Percentiles rank a stretch among this genome's conserved stretches.
Evolutionary conservation across 2,797 vertebrate genomes (phyloP).

Genomic region (Okamejei kenojei): DNA sequence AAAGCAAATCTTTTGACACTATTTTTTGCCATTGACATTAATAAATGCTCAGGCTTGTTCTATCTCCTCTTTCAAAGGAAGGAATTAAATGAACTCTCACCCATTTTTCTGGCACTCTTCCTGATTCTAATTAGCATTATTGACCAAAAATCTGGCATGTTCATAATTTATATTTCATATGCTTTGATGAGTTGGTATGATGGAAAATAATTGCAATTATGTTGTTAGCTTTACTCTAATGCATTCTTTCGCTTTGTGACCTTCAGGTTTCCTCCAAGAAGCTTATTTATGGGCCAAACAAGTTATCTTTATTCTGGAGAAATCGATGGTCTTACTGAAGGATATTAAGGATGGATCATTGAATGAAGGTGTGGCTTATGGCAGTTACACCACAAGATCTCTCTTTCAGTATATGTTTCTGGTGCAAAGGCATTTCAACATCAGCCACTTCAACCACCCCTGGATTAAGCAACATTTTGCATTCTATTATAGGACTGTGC

Average conservation of each 20-base stretch:
- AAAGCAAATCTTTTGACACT: too few relatives aligned
- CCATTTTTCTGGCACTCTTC: background rate
- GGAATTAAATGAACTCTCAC: background rate
- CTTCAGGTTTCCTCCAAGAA: conserved; percentile 87
- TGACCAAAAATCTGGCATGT: conserved; percentile 3
- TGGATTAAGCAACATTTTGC: conserved; percentile 96
- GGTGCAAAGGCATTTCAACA: conserved; percentile 86
- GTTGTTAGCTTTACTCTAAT: conserved; percentile 14
- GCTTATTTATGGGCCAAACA: conserved; percentile 95
- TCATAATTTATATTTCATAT: background rate
- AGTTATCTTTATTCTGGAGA: conserved; percentile 91
- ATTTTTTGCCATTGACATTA: background rate
- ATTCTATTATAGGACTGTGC: conserved; percentile 88
- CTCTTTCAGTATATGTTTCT: conserved; percentile 95
- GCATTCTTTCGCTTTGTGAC: conserved; percentile 41
- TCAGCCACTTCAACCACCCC: conserved; percentile 86
- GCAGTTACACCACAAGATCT: conserved; percentile 89
- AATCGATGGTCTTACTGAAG: conserved; percentile 83
- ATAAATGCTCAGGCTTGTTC: background rate
- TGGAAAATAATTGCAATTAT: too few relatives aligned
- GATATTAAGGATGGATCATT: conserved; percentile 89
- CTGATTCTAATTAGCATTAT: background rate
- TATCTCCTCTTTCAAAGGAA: background rate
- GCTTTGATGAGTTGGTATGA: too few relatives aligned
- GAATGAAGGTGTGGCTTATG: conserved; percentile 93